These are phyloP conservation scores for Colostygia pectinataria DNA, from an alignment of 2,888 invertebrate species.

Conservation along the genomic window DNA sequence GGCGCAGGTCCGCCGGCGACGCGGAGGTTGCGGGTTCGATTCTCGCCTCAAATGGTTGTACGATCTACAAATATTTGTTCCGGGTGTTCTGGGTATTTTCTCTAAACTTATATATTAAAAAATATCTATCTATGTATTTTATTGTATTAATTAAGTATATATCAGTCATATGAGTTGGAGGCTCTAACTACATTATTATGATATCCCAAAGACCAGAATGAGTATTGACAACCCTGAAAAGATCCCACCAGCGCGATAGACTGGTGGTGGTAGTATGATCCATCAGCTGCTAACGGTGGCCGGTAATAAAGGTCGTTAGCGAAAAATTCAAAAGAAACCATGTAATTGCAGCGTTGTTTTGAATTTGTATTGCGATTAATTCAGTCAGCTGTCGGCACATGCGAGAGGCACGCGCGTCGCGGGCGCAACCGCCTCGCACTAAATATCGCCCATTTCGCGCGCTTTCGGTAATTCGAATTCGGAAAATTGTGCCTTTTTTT, in stretches of 20 bases:
- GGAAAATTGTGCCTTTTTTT: conserved; percentile 19
- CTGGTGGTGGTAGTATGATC: conserved; percentile 20
- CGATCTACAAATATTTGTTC: too few relatives aligned
- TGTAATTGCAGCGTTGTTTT: conserved; percentile 74
- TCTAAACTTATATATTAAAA: too few relatives aligned
- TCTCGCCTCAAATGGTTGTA: too few relatives aligned
- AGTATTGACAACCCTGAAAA: conserved; percentile 18
- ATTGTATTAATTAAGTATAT: too few relatives aligned
- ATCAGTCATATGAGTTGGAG: too few relatives aligned
- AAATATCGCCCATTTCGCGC: conserved; percentile 62
- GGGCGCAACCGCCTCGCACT: conserved; percentile 63
- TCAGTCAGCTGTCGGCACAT: conserved; percentile 80
- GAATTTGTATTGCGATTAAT: conserved; percentile 71
- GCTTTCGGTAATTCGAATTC: conserved; percentile 34
- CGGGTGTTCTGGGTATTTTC: too few relatives aligned
- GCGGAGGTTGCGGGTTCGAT: too few relatives aligned
- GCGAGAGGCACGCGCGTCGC: conserved; percentile 74
- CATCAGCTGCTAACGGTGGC: conserved; percentile 44
- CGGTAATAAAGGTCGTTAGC: conserved; percentile 54
- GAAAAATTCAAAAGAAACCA: conserved; percentile 62
- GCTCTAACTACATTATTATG: too few relatives aligned
- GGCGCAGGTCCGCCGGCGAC: too few relatives aligned
- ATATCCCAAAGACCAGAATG: too few relatives aligned
- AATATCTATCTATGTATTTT: too few relatives aligned
- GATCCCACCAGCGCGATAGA: conserved; percentile 21